These are phyloP conservation scores for Gerris buenoi DNA, from an alignment of 1,140 invertebrate genomes.

Conservation along the genomic window DNA sequence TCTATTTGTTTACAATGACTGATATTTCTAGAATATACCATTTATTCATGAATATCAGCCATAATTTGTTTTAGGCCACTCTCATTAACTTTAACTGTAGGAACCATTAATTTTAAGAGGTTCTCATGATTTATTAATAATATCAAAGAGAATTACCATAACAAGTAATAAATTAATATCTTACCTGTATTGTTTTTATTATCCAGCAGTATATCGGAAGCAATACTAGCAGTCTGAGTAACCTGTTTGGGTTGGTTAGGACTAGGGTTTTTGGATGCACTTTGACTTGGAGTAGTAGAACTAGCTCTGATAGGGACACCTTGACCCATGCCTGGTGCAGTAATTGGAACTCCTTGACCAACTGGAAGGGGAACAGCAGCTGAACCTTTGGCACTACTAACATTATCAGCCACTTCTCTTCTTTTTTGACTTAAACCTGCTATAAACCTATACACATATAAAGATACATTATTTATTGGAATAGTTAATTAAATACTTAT, in stretches of 20 bases:
- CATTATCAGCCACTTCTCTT: slow-evolving; percentile 47
- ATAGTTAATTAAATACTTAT: too few species aligned
- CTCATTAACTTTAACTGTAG: too few species aligned
- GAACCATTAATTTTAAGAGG: too few species aligned
- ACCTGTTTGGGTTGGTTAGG: not conserved
- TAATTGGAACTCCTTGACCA: not conserved
- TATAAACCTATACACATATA: slow-evolving; percentile 46
- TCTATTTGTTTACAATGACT: too few species aligned
- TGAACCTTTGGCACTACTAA: slow-evolving; percentile 13
- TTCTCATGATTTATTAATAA: too few species aligned
- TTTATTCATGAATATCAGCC: too few species aligned
- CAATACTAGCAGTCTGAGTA: not conserved
- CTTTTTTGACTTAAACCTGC: slow-evolving; percentile 55
- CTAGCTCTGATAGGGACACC: slow-evolving; percentile 3
- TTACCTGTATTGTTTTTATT: not conserved
- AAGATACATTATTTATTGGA: too few species aligned
- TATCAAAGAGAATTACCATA: too few species aligned
- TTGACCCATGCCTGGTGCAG: slow-evolving; percentile 10
- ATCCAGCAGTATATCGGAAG: not conserved
- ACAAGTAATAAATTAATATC: too few species aligned
- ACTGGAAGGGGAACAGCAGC: slow-evolving; percentile 9
- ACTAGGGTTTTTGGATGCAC: not conserved
- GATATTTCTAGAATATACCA: too few species aligned
- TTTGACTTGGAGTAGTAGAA: not conserved
- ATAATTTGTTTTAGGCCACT: too few species aligned